Conservation (phyloP, 2,888 invertebrate species). For the Drosophila demipolita region DNA sequence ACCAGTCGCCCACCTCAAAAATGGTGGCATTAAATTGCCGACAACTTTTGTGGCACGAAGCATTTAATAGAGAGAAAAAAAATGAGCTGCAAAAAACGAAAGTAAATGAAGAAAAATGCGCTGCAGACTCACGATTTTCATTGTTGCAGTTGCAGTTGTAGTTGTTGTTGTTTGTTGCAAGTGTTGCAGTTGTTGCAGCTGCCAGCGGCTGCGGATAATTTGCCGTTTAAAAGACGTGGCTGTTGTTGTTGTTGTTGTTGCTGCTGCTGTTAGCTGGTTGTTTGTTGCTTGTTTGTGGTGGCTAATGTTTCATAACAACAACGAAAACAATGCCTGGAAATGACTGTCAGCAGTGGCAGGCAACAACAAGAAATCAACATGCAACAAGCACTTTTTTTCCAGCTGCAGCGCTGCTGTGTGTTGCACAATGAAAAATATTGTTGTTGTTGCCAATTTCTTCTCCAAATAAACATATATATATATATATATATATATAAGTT, state of each 20-base stretch:
- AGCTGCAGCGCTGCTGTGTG: conserved; percentile 35
- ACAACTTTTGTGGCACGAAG: conserved; percentile 43
- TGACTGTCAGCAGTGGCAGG: conserved; percentile 60
- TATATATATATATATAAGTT: conserved; percentile 1
- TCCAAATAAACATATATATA: neutral
- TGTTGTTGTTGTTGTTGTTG: conserved; percentile 33
- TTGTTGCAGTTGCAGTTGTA: conserved; percentile 9
- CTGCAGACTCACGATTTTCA: conserved; percentile 56
- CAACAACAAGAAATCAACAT: conserved; percentile 50
- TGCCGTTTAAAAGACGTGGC: conserved; percentile 49
- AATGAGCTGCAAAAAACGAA: conserved; percentile 43
- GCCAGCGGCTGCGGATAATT: conserved; percentile 53
- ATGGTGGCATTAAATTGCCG: conserved; percentile 57
- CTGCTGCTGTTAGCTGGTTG: conserved; percentile 20
- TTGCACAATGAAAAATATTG: conserved; percentile 38
- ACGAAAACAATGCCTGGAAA: conserved; percentile 77
- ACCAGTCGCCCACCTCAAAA: conserved; percentile 4
- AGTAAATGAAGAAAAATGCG: conserved; percentile 46
- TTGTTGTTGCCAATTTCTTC: conserved; percentile 24
- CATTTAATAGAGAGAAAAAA: conserved; percentile 48
- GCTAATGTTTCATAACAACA: conserved; percentile 80
- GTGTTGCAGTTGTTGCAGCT: conserved; percentile 27
- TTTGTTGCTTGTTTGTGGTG: conserved; percentile 43
- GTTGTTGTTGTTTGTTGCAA: neutral
- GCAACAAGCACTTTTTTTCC: conserved; percentile 43